Base-by-base conservation (phyloP, 2,888 invertebrate species). In the Sesamia inferens region DNA sequence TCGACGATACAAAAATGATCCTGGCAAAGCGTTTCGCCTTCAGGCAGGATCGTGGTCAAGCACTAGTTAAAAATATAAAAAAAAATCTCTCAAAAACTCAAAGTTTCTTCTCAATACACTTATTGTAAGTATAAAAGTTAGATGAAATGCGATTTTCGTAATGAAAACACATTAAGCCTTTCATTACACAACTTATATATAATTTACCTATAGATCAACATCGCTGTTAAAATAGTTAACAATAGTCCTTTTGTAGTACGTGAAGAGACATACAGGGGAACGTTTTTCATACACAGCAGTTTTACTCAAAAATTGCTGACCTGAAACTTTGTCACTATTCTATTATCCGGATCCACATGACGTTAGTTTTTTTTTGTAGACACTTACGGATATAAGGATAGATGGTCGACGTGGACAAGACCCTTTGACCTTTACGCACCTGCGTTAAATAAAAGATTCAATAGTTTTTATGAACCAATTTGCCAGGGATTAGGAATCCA, bases 401-500 rank as follows among this genome's bases (percentile, higher is more conserved):
- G 57, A 47, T 57, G 44, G 19, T 24, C 19, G 10, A 58, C 67
- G 19, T 24, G 14, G 10, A 58, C 67, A 19, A 42, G 57, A 44
- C 44, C 76, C 31, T 31, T 22, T 44, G 54, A 47, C 58, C 57
- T 44, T 55, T 65, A 44, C 16, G 31, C 16, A 58, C 58, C 44
- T 76, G 48, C n/a, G 44, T 58, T 79, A 65, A 64, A 82, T 61
- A 67, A 22, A 71, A 76, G 71, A 72, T 51, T 83, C 44, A 64
- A 83, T 79, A 66, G 73, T 47, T 81, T 76, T 72, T 82, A 82
- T 69, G 47, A 22, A 4, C 47, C 66, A 66, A 69, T 82, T 82
- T 71, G 39, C 22, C 39, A 55, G 71, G 22, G 81, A 69, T 70
- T 70, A 65, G 58, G 19, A 71, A 48, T 71, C 57, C 44, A 1